Evolutionary conservation across 2,113 vertebrate species (phyloP).

Genomic region (Tichodroma muraria): DNA sequence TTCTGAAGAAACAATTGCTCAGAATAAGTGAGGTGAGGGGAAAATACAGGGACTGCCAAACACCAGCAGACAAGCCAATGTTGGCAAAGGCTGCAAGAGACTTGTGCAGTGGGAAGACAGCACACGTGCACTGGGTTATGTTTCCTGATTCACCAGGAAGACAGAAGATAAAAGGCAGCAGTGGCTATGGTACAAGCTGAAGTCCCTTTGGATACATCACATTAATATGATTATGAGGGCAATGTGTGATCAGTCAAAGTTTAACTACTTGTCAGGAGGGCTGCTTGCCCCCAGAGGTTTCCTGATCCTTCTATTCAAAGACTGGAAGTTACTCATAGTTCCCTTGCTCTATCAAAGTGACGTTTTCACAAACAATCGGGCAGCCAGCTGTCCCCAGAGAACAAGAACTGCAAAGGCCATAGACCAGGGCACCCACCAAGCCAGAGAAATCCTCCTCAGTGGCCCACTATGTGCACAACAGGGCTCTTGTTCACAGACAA

Average conservation of each 20-base stretch:
- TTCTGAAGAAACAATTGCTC: not conserved
- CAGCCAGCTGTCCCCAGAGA: not conserved
- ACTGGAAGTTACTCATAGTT: not conserved
- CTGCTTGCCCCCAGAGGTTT: not conserved
- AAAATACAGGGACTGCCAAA: not conserved
- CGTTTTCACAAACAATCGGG: not conserved
- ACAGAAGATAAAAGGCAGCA: not conserved
- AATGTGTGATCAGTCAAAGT: not conserved
- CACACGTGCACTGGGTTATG: not conserved
- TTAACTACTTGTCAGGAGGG: not conserved
- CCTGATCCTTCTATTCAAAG: not conserved
- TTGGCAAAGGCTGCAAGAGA: rapidly evolving
- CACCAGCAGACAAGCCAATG: not conserved
- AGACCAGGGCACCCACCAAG: not conserved
- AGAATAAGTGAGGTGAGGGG: not conserved
- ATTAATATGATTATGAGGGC: not conserved
- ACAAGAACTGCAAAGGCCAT: not conserved
- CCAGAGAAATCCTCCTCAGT: not conserved
- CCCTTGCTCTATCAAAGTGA: not conserved
- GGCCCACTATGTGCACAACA: not conserved
- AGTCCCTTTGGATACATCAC: not conserved
- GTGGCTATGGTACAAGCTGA: not conserved
- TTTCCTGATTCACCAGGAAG: not conserved
- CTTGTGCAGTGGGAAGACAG: not conserved
- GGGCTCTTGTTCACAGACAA: not conserved